A percentile compares a stretch with the other conserved stretches of the same genome.
These are phyloP conservation scores for Petrocephalus sullivani DNA, from an alignment of 2,797 vertebrate species.

Conservation along the genomic window DNA sequence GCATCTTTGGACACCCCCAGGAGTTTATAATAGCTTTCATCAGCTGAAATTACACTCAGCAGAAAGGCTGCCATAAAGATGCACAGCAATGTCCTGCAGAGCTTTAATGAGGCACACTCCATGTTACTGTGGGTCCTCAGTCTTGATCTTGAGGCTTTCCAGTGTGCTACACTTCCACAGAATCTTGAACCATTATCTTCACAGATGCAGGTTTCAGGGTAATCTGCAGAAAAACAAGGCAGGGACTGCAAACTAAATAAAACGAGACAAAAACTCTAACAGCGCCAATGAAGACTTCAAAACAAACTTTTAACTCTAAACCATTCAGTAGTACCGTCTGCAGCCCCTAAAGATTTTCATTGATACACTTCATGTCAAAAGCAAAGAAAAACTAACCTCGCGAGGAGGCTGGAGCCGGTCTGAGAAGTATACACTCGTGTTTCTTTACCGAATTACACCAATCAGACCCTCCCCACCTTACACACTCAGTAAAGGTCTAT, in stretches of 20 bases:
- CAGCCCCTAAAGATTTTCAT: background rate
- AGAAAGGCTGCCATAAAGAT: constrained; percentile 52
- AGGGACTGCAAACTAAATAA: background rate
- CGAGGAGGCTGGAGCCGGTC: background rate
- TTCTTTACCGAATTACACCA: background rate
- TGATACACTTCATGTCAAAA: background rate
- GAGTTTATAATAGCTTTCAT: constrained; percentile 81
- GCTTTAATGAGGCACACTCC: constrained; percentile 46
- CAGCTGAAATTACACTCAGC: constrained; percentile 53
- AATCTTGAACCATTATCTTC: background rate
- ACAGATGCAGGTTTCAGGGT: background rate
- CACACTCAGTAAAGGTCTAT: background rate
- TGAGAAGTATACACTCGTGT: background rate
- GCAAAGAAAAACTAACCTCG: background rate
- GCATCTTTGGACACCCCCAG: constrained; percentile 80
- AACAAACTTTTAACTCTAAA: background rate
- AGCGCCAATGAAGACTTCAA: background rate
- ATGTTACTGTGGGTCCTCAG: constrained; percentile 42
- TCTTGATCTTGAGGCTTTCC: background rate
- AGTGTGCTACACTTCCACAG: background rate
- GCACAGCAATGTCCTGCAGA: constrained; percentile 42
- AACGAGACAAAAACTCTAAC: background rate
- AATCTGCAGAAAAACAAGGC: background rate
- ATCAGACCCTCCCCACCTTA: background rate
- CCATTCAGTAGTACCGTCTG: background rate